A percentile compares a stretch with the other conserved stretches of the same genome.
These are phyloP conservation scores for Miichthys miiuy DNA, from an alignment of 2,797 vertebrate genomes.

Conservation along the genomic window DNA sequence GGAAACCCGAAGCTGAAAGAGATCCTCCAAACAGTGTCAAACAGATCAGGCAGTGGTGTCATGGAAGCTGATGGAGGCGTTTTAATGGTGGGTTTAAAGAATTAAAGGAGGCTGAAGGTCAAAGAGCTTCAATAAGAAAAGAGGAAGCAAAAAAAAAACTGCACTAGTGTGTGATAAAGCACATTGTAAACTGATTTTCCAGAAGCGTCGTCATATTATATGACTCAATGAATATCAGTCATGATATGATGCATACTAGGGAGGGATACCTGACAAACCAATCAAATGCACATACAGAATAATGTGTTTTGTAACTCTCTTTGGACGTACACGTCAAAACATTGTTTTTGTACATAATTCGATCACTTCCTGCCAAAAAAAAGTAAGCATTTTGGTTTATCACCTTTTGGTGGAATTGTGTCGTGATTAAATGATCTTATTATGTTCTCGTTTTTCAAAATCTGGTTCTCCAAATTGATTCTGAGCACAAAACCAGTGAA, in stretches of 20 bases:
- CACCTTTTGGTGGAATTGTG: background rate
- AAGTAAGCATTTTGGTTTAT: background rate
- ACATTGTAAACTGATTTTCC: background rate
- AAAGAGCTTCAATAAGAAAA: constrained; percentile 41
- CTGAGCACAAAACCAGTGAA: background rate
- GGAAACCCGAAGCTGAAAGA: constrained; percentile 53
- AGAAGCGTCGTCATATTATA: background rate
- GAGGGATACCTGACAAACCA: background rate
- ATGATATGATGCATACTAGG: background rate
- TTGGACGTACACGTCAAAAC: background rate
- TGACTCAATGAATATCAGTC: background rate
- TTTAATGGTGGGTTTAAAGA: constrained; percentile 54
- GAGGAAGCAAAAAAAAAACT: constrained; percentile 20
- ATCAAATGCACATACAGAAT: background rate
- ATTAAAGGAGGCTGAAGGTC: constrained; percentile 52
- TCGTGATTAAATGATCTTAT: background rate
- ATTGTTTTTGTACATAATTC: background rate
- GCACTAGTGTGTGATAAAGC: background rate
- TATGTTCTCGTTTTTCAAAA: background rate
- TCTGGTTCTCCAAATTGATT: background rate
- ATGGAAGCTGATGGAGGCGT: constrained; percentile 20
- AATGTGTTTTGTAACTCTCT: background rate
- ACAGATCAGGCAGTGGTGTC: constrained; percentile 32
- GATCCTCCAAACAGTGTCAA: constrained; percentile 48
- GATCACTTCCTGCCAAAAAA: background rate